Percentiles rank a stretch among this genome's conserved stretches.
These are phyloP conservation scores for Rhinella marina DNA, from an alignment of 2,797 vertebrate species.

Conservation along the genomic window DNA sequence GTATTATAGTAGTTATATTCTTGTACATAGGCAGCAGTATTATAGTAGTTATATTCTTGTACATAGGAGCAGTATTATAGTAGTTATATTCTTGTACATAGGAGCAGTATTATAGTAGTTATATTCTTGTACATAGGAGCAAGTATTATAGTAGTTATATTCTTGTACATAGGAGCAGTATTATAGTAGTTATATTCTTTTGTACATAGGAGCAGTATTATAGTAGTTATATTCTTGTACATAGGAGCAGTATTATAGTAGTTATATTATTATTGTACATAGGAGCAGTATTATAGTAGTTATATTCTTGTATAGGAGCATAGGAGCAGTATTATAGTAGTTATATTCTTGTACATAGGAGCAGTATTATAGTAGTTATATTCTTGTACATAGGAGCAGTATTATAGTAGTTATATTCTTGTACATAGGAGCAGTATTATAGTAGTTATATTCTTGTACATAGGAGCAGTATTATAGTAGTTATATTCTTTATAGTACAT, in stretches of 20 bases:
- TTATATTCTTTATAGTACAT: conserved; percentile 3
- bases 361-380: conserved; percentile 16
- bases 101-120: background rate
- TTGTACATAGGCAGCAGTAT: background rate
- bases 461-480: conserved; percentile 13
- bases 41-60: conserved; percentile 7
- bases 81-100: background rate
- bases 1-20: conserved; percentile 11
- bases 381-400: conserved; percentile 4
- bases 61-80: background rate
- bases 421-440: background rate
- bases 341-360: background rate
- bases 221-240: background rate
- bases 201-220: background rate
- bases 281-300: conserved; percentile 10
- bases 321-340: conserved; percentile 1
- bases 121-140: background rate
- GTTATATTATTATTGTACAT: conserved; percentile 4
- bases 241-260: conserved; percentile 2
- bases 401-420: conserved; percentile 11
- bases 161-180: background rate
- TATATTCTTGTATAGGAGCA: background rate
- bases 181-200: conserved; percentile 1
- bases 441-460: conserved; percentile 2
- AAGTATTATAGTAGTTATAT: background rate